These are phyloP conservation scores for Aphelenchoides fujianensis DNA, from an alignment of 1,140 invertebrate species.

Conservation along the genomic window DNA sequence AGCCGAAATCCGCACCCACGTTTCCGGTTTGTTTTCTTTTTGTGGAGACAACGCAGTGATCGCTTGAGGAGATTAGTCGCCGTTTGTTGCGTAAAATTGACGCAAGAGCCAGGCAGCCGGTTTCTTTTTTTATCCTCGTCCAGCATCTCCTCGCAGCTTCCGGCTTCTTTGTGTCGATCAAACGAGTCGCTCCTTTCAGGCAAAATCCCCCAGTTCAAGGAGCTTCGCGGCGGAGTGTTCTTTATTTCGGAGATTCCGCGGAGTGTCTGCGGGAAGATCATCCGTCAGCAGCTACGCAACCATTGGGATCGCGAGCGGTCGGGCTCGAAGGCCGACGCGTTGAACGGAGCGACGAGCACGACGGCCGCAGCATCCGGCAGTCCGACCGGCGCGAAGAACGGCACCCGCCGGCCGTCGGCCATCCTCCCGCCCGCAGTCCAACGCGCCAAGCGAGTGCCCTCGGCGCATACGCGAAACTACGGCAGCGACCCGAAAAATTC, in stretches of 20 bases:
- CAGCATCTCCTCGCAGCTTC: no score
- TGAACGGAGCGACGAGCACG: not conserved
- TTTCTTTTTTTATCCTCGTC: not conserved
- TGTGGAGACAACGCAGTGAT: no score
- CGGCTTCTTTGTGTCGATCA: not conserved
- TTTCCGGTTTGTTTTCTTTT: slow-evolving; percentile 2
- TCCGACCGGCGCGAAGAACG: not conserved
- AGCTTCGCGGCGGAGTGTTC: slow-evolving; percentile 17
- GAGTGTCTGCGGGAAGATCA: slow-evolving; percentile 12
- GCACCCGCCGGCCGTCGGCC: not conserved
- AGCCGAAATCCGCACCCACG: slow-evolving; percentile 50
- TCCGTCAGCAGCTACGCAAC: slow-evolving; percentile 21
- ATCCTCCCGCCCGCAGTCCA: not conserved
- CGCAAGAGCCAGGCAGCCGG: not conserved
- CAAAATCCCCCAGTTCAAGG: slow-evolving; percentile 52
- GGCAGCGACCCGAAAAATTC: no score
- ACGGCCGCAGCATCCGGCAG: not conserved
- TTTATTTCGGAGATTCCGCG: slow-evolving; percentile 26
- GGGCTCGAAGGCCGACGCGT: not conserved
- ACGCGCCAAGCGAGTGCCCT: no score
- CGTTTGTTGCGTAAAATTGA: no score
- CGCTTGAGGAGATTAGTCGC: no score
- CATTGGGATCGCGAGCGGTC: slow-evolving; percentile 25
- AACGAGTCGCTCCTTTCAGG: slow-evolving; percentile 28
- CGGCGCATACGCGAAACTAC: no score